Evolutionary conservation across 2,113 vertebrate genomes (phyloP), one percentile per base, ranked within the genome.

Genomic region (Helogale parvula): DNA sequence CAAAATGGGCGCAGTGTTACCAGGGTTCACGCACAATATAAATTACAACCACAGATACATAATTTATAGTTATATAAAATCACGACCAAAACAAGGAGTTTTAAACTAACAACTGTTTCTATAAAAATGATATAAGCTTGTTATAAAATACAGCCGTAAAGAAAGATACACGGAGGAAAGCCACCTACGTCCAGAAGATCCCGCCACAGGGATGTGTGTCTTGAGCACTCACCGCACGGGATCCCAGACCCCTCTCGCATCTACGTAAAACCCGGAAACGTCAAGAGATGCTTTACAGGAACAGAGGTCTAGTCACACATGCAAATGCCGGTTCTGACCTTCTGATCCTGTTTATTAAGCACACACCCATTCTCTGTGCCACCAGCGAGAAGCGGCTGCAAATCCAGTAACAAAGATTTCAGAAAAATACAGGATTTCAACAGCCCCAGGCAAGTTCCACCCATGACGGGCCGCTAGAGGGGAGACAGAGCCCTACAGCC

Each of bases 271-370:
- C 9, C 4, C 31, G 57, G 21, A 57, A 31, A 1, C 3, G 21
- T 90, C 41, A 29, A 54, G 12, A n/a, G 16, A 31, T 6, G 14
- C 29, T 1, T 3, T 19, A 23, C 38, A 0, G 27, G 54, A 14
- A 4, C 0, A 25, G 15, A 23, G 45, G 5, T 15, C 3, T 0
- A 2, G 15, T 21, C 65, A 35, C 21, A 68, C 4, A 0, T 0
- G 47, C 41, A 19, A 31, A 3, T 17, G 7, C n/a, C 15, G 16
- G 45, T 65, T 16, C 25, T 13, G 79, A 41, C 65, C n/a, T 47
- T 38, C 60, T 0, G 38, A 66, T 41, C 57, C 45, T 13, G 29
- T 11, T 63, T 63, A 38, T 19, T 21, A 27, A 19, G 41, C 4
- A 23, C 15, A 17, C 3, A 19, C 3, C 5, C 71, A 7, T 17